phyloP scores from a whole-genome alignment of 2,888 invertebrate genomes.

The Neoascia interrupta region DNA sequence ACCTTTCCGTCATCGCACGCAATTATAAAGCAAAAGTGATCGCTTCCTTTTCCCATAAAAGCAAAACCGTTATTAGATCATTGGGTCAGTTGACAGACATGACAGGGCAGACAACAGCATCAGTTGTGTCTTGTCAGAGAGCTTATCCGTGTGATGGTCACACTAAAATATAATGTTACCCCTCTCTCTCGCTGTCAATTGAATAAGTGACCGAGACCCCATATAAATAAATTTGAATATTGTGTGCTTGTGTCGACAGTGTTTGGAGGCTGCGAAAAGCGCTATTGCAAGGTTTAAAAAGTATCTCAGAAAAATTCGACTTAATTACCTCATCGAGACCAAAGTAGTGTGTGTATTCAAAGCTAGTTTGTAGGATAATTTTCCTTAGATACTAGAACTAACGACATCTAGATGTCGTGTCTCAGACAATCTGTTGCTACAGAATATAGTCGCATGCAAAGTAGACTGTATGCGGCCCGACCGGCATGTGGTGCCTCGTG shows the following conservation, averaged over 20 bases:
- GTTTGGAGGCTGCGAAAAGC: conserved; percentile 62
- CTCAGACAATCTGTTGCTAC: conserved; percentile 13
- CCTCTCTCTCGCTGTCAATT: conserved; percentile 47
- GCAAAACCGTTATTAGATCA: conserved; percentile 51
- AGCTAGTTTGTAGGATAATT: conserved; percentile 13
- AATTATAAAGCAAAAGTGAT: conserved; percentile 60
- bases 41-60: conserved; percentile 46
- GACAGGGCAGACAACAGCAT: conserved; percentile 49
- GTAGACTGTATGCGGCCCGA: not conserved
- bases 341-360: not conserved
- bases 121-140: conserved; percentile 19
- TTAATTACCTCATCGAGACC: conserved; percentile 43
- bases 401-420: conserved; percentile 5
- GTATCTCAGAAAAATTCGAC: conserved; percentile 40
- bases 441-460: not conserved
- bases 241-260: not conserved
- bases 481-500: conserved; percentile 9
- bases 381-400: conserved; percentile 19
- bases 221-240: conserved; percentile 48
- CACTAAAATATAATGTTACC: conserved; percentile 47
- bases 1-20: conserved; percentile 36
- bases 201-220: conserved; percentile 69
- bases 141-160: conserved; percentile 36
- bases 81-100: conserved; percentile 58
- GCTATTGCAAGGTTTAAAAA: conserved; percentile 49